Conservation (phyloP, 2,113 vertebrate species). For the Brachyhypopomus gauderio region DNA sequence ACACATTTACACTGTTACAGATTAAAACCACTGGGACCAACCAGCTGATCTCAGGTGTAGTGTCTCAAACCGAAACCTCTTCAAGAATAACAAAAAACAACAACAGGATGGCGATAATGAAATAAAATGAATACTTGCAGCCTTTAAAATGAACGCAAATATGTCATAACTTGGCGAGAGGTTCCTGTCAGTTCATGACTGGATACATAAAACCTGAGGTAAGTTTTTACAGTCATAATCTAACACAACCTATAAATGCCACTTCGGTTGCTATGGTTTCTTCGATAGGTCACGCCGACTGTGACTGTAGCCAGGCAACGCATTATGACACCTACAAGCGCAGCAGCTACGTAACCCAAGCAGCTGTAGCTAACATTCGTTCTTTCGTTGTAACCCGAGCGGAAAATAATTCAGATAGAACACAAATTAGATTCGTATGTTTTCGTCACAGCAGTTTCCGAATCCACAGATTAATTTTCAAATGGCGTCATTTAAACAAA, state of each 20-base stretch:
- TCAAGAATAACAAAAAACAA: not conserved
- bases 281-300: not conserved
- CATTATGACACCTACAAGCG: not conserved
- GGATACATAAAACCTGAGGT: not conserved
- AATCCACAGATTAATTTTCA: conserved; percentile 7
- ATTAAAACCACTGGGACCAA: not conserved
- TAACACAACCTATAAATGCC: conserved; percentile 7
- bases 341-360: conserved; percentile 33
- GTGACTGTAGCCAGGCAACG: not conserved
- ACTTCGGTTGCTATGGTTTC: conserved; percentile 12
- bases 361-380: conserved; percentile 31
- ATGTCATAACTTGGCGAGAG: not conserved
- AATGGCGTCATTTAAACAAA: not conserved
- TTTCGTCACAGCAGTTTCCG: not conserved
- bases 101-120: too few relatives aligned
- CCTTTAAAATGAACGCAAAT: too few relatives aligned
- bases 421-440: not conserved
- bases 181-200: not conserved
- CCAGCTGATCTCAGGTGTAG: not conserved
- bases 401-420: not conserved
- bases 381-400: conserved; percentile 17
- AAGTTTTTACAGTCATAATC: conserved; percentile 6
- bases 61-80: not conserved
- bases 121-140: too few relatives aligned
- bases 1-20: not conserved